A percentile compares a stretch with the other conserved stretches of the same genome.
These are phyloP conservation scores for Dermatemys mawii DNA, from an alignment of 2,113 vertebrate species.

Conservation along the genomic window DNA sequence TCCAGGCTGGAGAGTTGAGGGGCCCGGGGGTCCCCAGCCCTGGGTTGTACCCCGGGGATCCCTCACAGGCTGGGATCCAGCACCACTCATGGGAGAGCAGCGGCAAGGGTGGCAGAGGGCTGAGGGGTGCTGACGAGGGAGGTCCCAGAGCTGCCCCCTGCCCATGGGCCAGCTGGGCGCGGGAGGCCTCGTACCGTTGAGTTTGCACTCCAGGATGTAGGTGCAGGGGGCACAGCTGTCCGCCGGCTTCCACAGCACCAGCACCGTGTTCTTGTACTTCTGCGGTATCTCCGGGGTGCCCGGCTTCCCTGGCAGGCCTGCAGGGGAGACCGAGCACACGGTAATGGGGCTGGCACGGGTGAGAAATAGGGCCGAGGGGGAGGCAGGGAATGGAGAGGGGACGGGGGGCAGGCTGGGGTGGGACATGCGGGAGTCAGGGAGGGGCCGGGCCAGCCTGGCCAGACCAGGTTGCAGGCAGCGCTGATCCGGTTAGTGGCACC, in stretches of 20 bases:
- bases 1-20: too few relatives aligned
- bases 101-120: not conserved
- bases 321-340: not conserved
- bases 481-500: not conserved
- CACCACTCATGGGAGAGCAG: too few relatives aligned
- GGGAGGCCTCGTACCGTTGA: constrained; percentile 82
- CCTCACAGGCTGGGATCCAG: too few relatives aligned
- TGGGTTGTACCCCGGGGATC: too few relatives aligned
- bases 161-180: not conserved
- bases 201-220: constrained; percentile 88
- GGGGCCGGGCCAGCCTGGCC: too few relatives aligned
- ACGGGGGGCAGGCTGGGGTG: not conserved
- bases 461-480: not conserved
- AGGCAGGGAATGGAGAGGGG: not conserved
- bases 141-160: not conserved
- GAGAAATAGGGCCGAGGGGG: not conserved
- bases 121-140: not conserved
- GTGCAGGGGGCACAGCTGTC: constrained; percentile 92
- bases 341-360: not conserved
- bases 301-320: constrained; percentile 90
- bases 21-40: too few relatives aligned
- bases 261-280: constrained; percentile 92
- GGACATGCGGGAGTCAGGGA: too few relatives aligned
- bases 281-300: constrained; percentile 95
- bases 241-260: constrained; percentile 95